Percentiles rank a stretch among this genome's conserved stretches.
Conservation (phyloP, 2,888 invertebrate species). For the Xestoiulus laeticollis region DNA sequence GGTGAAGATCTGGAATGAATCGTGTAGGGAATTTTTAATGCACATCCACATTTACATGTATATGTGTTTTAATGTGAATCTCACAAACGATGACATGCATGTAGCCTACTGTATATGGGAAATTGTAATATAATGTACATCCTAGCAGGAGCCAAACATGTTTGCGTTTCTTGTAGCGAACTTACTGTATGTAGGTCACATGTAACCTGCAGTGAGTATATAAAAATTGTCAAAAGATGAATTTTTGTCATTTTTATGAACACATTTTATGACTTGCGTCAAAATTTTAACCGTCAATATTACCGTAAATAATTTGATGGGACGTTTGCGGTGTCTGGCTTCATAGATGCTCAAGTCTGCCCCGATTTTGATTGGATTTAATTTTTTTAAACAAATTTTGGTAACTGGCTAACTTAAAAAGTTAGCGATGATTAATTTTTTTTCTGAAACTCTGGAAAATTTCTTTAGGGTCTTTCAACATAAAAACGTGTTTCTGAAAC, state of each 20-base stretch:
- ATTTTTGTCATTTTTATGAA: background rate
- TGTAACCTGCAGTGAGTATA: background rate
- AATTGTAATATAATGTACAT: background rate
- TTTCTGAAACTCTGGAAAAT: background rate
- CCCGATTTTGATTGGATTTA: background rate
- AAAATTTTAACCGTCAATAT: background rate
- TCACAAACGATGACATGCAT: background rate
- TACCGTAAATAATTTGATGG: background rate
- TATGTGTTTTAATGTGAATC: too few species aligned
- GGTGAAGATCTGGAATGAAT: background rate
- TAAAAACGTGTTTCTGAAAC: background rate
- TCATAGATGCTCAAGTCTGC: background rate
- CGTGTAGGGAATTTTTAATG: background rate
- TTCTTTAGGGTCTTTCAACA: background rate
- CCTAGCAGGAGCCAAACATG: background rate
- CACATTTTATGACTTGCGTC: background rate
- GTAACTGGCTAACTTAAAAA: background rate
- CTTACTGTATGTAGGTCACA: background rate
- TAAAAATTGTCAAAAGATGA: background rate
- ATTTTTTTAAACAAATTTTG: background rate
- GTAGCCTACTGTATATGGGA: too few species aligned
- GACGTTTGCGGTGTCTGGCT: background rate
- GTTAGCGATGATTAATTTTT: background rate
- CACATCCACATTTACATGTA: too few species aligned
- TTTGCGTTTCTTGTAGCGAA: background rate